Base-by-base conservation (phyloP, 1,140 invertebrate genomes). In the Pogonognathellus flavescens region DNA sequence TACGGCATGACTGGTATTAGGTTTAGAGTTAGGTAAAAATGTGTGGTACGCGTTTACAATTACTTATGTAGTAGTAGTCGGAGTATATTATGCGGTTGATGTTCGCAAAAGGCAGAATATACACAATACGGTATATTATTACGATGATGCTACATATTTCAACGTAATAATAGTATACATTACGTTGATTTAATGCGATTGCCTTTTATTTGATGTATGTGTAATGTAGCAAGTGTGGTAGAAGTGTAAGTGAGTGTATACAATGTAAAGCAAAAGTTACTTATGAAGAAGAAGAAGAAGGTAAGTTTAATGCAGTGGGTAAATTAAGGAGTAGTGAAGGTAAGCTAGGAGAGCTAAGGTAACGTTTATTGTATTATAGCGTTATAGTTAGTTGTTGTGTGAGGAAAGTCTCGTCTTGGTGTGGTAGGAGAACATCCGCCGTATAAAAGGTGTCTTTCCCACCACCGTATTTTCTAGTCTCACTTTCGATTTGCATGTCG, bases 401-500 rank as follows among this genome's bases (percentile, higher is more conserved):
- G 70, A 86, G 83, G 86, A 86, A 86, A 86, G 83, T 84, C 72
- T 66, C 59, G 76, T 86, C 55, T 82, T 82, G 53, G 81, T 80
- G 22, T 62, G 81, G 49, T 81, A 59, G 62, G 62, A 84, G 86
- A 86, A 86, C 86, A 86, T 86, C 86, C 86, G 86, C 86, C 72
- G 86, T 86, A 86, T 86, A 86, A 86, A 86, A 86, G 70, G 72
- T 66, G 25, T 62, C 72, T 83, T 86, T 86, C 85, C 82, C 86
- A 84, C 83, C 59, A 50, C 20, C 22, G 49, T 60, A 25, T 84
- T 84, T 84, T 70, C 83, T 84, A 84, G 60, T 70, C 83, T 84
- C 62, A 66, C 83, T 84, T 72, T 84, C 83, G 83, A 53, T 84
- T 70, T 72, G 53, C 81, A 82, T 62, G 55, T 59, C 53, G 81